A percentile compares a stretch with the other conserved stretches of the same genome.
Conservation (phyloP, 2,113 vertebrate genomes). For the Hoplias malabaricus region DNA sequence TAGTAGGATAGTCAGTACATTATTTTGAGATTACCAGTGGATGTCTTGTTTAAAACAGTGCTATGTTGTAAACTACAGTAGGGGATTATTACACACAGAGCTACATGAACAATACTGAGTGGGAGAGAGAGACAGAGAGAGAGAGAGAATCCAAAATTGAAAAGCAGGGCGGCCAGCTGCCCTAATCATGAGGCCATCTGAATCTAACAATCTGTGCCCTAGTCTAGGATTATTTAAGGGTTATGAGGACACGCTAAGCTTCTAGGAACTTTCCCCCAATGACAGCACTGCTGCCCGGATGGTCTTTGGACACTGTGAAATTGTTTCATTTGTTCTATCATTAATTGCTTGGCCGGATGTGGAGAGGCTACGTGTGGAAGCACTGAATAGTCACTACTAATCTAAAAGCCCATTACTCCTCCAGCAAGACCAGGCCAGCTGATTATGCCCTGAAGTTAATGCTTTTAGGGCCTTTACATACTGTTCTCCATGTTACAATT, state of each 20-base stretch:
- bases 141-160: conserved; percentile 35
- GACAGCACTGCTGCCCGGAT: not conserved
- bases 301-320: conserved; percentile 29
- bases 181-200: conserved; percentile 62
- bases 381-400: conserved; percentile 35
- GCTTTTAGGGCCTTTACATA: not conserved
- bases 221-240: conserved; percentile 44
- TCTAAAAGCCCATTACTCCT: conserved; percentile 31
- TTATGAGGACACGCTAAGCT: conserved; percentile 43
- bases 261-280: conserved; percentile 16
- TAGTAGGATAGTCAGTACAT: too few relatives aligned
- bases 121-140: not conserved
- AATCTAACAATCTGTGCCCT: conserved; percentile 58
- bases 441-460: not conserved
- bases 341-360: conserved; percentile 44
- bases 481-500: not conserved
- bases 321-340: conserved; percentile 34
- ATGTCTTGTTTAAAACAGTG: too few relatives aligned
- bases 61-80: too few relatives aligned
- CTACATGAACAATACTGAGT: too few relatives aligned
- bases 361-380: not conserved
- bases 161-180: conserved; percentile 64
- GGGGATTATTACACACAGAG: too few relatives aligned
- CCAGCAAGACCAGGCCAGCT: not conserved
- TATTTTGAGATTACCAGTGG: too few relatives aligned